These are phyloP conservation scores for Florisuga fusca DNA, from an alignment of 2,797 vertebrate genomes.

Conservation along the genomic window DNA sequence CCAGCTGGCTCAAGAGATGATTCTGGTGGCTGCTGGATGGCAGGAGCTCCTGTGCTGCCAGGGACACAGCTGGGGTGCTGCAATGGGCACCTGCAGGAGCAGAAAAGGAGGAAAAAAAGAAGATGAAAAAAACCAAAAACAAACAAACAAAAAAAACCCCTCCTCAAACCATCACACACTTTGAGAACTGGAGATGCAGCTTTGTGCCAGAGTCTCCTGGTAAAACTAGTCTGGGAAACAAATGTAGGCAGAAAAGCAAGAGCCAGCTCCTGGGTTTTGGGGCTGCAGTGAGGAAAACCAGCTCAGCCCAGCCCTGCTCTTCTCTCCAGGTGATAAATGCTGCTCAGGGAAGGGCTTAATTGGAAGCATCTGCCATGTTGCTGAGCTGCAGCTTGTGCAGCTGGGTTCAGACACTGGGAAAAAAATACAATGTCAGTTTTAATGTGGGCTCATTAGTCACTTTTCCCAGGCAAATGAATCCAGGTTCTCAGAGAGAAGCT, in stretches of 20 bases:
- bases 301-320: not conserved
- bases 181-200: not conserved
- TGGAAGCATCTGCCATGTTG: rapidly evolving
- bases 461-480: not conserved
- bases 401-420: not conserved
- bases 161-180: not conserved
- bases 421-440: not conserved
- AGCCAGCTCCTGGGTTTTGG: not conserved
- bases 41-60: rapidly evolving
- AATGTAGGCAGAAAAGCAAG: not conserved
- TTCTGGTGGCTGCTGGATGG: not conserved
- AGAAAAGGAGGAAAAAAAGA: not conserved
- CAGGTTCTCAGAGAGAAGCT: not conserved
- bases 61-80: not conserved
- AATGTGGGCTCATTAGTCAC: rapidly evolving
- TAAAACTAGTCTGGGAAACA: not conserved
- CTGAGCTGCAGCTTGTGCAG: not conserved
- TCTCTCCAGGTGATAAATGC: not conserved
- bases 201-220: not conserved
- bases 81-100: not conserved
- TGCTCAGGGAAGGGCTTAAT: not conserved
- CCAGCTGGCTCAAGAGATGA: not conserved
- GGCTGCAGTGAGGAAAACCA: not conserved
- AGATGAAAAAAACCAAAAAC: too few species aligned
- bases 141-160: too few species aligned